Conservation (phyloP, 2,797 vertebrate species). For the Okamejei kenojei region DNA sequence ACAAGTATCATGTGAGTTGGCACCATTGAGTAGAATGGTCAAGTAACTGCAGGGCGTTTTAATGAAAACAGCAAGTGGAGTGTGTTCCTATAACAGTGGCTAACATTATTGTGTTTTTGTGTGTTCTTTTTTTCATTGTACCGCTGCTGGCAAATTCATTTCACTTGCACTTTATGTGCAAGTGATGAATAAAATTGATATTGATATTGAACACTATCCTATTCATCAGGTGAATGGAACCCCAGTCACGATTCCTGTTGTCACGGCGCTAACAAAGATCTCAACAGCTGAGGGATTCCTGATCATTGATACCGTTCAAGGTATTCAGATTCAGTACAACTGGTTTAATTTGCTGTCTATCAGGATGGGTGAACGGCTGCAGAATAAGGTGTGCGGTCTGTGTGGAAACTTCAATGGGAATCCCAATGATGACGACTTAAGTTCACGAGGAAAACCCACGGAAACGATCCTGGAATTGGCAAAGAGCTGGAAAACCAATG, state of each 20-base stretch:
- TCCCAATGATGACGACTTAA: slow-evolving; percentile 80
- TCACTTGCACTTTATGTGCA: no score
- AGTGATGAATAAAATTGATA: no score
- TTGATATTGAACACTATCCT: neutral
- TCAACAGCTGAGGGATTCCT: slow-evolving; percentile 89
- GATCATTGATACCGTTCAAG: slow-evolving; percentile 89
- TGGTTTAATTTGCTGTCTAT: slow-evolving; percentile 90
- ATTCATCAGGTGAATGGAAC: slow-evolving; percentile 82
- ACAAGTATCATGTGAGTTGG: no score
- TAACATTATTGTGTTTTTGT: neutral
- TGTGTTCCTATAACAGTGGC: neutral
- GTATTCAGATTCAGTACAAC: slow-evolving; percentile 91
- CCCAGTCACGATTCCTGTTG: slow-evolving; percentile 80
- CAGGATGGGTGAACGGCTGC: slow-evolving; percentile 80
- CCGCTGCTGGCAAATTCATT: no score
- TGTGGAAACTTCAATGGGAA: slow-evolving; percentile 97
- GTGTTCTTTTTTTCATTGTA: no score
- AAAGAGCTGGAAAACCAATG: slow-evolving; percentile 98
- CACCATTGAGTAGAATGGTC: no score
- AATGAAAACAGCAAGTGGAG: neutral
- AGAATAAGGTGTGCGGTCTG: slow-evolving; percentile 94
- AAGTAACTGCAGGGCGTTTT: no score
- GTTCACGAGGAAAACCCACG: slow-evolving; percentile 80
- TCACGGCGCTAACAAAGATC: slow-evolving; percentile 86
- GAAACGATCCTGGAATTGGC: slow-evolving; percentile 85